Conservation (phyloP, 2,888 invertebrate species). For the Chymomyza procnemis region DNA sequence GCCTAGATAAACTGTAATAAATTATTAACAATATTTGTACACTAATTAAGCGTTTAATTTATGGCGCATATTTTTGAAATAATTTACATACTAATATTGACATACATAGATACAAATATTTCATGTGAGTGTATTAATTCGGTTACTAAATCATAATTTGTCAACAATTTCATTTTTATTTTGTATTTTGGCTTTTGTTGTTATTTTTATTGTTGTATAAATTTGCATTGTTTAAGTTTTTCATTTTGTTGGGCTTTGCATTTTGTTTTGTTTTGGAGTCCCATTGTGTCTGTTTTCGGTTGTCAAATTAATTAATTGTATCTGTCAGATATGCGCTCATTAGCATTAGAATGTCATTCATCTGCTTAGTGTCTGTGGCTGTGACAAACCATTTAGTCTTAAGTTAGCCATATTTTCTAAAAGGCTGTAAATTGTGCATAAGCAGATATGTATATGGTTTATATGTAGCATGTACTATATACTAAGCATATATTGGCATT, state of each 20-base stretch:
- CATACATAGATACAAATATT: neutral
- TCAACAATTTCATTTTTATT: constrained; percentile 64
- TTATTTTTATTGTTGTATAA: constrained; percentile 10
- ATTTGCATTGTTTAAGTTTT: constrained; percentile 39
- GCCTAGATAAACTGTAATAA: neutral
- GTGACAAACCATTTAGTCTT: neutral
- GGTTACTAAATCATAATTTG: constrained; percentile 72
- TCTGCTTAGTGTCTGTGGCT: constrained; percentile 11
- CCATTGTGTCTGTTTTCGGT: constrained; percentile 36
- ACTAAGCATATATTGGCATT: neutral
- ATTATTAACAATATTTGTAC: constrained; percentile 41
- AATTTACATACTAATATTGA: constrained; percentile 18
- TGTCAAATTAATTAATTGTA: constrained; percentile 70
- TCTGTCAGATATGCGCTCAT: constrained; percentile 71
- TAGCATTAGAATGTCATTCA: constrained; percentile 64
- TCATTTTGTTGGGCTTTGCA: constrained; percentile 37
- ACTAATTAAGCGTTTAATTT: constrained; percentile 51
- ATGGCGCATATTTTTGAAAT: constrained; percentile 44
- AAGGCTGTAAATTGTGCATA: neutral
- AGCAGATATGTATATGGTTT: neutral
- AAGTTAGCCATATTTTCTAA: neutral
- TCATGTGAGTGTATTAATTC: constrained; percentile 48
- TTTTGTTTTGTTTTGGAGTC: constrained; percentile 21
- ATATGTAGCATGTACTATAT: neutral
- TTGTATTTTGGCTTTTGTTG: constrained; percentile 29